Base-by-base conservation (phyloP, 2,113 vertebrate species). In the Ameiurus melas region DNA sequence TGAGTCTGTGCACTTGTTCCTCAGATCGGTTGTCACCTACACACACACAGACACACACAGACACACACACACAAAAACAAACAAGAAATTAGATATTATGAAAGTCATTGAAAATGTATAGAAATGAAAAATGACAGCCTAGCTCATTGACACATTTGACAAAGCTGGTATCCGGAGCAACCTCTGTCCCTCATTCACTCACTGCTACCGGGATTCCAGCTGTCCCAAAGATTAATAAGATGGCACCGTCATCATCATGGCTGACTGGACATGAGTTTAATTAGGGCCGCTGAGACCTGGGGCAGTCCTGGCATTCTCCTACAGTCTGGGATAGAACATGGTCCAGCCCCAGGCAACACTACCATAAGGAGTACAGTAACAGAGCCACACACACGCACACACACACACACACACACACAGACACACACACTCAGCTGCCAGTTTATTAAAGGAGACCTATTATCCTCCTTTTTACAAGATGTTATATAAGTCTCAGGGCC, bases 1-100 rank as follows among this genome's bases (percentile, higher is more conserved):
- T 43, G 94, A 94, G 87, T 95, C 95, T 20, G 95, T 95, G 87
- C 95, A 95, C 87, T 95, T 95, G 82, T 95, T 94, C 91, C 95
- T 94, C 73, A 96, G 71, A 92, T 96, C 95, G 4, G 95, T 96
- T 84, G 95, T 96, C 91, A 96, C 95, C 95, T 96, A 91, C 47
- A 58, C 20, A 82, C 20, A 57, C 64, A 70, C 64, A 70, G 27
- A 79, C 39, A 79, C 73, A 86, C 55, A 86, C 53, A 79, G 53
- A 86, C 71, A 86, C 51, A 84, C 53, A 62, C 83, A 71, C 68
- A 73, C 51, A 25, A 13, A 73, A 43, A 81, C 39, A 5, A 43
- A 43, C 39, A 5, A 84, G 73, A 36, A 77, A 84, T 89, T 77
- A 87, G 36, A 71, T 27, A 60, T 89, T 36, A 85, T 51, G 58